These are phyloP conservation scores for Sminthopsis crassicaudata DNA, from an alignment of 2,113 vertebrate genomes.

Conservation along the genomic window DNA sequence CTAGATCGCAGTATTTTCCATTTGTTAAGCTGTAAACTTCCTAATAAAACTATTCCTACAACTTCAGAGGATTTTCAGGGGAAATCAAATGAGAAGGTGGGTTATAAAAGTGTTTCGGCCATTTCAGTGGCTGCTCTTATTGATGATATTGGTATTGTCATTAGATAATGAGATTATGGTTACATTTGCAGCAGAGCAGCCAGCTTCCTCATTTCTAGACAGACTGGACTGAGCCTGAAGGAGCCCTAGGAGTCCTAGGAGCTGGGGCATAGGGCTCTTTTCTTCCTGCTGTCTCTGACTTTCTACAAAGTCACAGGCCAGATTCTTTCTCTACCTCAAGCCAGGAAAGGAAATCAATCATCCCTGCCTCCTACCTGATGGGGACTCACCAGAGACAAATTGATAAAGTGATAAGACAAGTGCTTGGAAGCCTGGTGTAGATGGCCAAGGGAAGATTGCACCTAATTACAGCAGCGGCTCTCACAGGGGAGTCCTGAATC, in stretches of 20 bases:
- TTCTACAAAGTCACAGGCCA: accelerated
- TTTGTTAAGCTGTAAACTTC: not conserved
- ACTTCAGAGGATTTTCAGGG: not conserved
- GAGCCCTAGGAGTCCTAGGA: not conserved
- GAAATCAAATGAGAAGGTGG: not conserved
- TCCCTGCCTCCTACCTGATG: not conserved
- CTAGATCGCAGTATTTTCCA: not conserved
- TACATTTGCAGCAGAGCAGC: not conserved
- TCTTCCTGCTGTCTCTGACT: not conserved
- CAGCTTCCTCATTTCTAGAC: not conserved
- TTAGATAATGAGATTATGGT: too few species aligned
- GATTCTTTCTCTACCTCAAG: not conserved
- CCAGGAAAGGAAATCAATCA: not conserved
- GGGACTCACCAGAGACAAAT: not conserved
- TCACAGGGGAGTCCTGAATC: not conserved
- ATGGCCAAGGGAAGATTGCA: not conserved
- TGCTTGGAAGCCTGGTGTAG: not conserved
- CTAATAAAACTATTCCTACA: not conserved
- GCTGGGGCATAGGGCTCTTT: not conserved
- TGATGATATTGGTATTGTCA: not conserved
- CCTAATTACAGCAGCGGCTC: not conserved
- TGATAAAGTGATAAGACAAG: not conserved
- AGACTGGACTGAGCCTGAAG: accelerated
- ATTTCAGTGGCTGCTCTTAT: not conserved
- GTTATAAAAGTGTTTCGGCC: not conserved